Base-by-base conservation (phyloP, 2,113 vertebrate species). In the Sphaerodactylus townsendi region DNA sequence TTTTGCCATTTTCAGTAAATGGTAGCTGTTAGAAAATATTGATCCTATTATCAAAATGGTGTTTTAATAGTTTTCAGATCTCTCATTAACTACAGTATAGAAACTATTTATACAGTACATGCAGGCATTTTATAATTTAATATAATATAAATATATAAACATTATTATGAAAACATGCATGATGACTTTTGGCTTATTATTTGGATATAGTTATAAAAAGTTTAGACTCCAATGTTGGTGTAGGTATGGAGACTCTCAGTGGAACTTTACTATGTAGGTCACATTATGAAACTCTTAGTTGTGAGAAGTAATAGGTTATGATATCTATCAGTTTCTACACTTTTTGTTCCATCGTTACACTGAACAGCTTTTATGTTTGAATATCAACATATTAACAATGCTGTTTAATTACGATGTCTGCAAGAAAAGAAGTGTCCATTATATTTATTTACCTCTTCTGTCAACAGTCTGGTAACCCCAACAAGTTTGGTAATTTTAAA, bases 81-180 rank as follows among this genome's bases (percentile, higher is more conserved):
- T 37, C 71, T 48, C 82, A 79, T 89, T 78, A 70, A 50, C 13
- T 72, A 35, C 0, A 0, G 28, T 81, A 88, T 25, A 82, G 48
- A 82, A 89, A 77, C 66, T 80, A 77, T 76, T 73, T n/a, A n/a
- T n/a, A n/a, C n/a, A 41, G 50, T 48, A 70, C 92, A 92, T 87
- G 46, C 76, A 81, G 41, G 41, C n/a, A 90, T 93, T 95, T 75
- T 59, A 88, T 68, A 76, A 80, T 41, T 81, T 13, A n/a, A 21
- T 75, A 69, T 39, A 75, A 41, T 80, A 7, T 87, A 37, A 83
- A 37, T 88, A 76, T 35, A 78, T 74, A 71, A 91, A 82, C 53
- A 3, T n/a, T 93, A 83, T 87, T 91, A 77, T 35, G 69, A 81
- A 83, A 44, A 77, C 41, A 56, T 56, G 6, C 59, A 62, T 62